Evolutionary conservation across 1,140 invertebrate species (phyloP).

Genomic region (Fopius arisanus): DNA sequence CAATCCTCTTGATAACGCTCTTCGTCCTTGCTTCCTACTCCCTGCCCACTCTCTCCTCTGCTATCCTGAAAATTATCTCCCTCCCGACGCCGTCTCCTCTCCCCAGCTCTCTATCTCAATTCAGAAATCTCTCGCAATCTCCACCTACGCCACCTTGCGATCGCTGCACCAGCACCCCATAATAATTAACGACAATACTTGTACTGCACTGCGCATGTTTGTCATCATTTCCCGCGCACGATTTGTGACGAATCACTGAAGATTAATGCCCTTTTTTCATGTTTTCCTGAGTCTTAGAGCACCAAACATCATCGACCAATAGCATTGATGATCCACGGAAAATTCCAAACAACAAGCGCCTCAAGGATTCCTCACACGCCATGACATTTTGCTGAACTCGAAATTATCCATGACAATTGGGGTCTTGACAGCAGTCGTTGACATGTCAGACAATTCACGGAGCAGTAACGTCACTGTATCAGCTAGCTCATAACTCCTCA

Average conservation of each 20-base stretch:
- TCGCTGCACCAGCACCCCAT: slow-evolving; percentile 30
- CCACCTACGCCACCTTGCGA: slow-evolving; percentile 39
- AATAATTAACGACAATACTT: slow-evolving; percentile 23
- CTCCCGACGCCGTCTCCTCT: background rate
- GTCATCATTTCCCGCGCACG: background rate
- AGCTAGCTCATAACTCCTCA: too few species aligned
- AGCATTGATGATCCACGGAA: too few species aligned
- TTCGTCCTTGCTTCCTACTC: background rate
- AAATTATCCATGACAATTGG: too few species aligned
- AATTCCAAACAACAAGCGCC: too few species aligned
- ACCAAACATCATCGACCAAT: too few species aligned
- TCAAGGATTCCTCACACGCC: too few species aligned
- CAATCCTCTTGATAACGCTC: background rate
- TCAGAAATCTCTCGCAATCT: background rate
- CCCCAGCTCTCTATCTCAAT: too few species aligned
- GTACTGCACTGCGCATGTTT: slow-evolving; percentile 41
- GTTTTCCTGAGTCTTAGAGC: background rate
- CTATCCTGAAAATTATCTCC: background rate
- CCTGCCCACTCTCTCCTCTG: background rate
- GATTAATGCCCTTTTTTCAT: background rate
- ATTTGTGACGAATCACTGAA: background rate
- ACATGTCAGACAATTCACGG: too few species aligned
- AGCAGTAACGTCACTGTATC: too few species aligned
- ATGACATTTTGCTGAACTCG: too few species aligned
- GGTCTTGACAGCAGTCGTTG: too few species aligned